These are phyloP conservation scores for Hystrix cristata DNA, from an alignment of 2,113 vertebrate species.

Conservation along the genomic window DNA sequence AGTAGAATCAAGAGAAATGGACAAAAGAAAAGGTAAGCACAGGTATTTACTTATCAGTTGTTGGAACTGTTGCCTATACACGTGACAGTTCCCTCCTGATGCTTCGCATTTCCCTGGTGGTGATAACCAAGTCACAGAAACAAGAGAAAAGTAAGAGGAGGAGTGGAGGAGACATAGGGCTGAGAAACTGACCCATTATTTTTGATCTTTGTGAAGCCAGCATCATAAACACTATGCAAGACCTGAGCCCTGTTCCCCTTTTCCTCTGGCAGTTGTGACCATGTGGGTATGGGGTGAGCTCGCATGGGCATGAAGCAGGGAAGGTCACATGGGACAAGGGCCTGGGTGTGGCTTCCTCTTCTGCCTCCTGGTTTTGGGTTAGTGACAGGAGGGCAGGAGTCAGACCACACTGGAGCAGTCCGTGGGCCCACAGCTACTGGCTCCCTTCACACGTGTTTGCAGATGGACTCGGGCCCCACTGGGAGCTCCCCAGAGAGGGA, in stretches of 20 bases:
- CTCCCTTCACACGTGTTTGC: not conserved
- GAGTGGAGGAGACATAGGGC: not conserved
- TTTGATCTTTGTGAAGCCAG: not conserved
- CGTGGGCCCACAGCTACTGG: not conserved
- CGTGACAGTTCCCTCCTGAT: not conserved
- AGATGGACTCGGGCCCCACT: too few relatives aligned
- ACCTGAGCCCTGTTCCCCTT: not conserved
- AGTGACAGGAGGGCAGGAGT: not conserved
- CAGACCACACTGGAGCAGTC: not conserved
- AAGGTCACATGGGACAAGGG: not conserved
- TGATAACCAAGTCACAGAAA: not conserved
- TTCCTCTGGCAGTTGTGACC: not conserved
- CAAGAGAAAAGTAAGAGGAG: not conserved
- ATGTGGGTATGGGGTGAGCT: not conserved
- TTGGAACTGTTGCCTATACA: not conserved
- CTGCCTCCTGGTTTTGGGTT: not conserved
- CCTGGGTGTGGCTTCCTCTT: not conserved
- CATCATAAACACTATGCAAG: fast-evolving
- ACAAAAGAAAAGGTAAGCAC: not conserved
- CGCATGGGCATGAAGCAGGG: not conserved
- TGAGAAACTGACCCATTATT: fast-evolving
- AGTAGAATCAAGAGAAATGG: not conserved
- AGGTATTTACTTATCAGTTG: not conserved
- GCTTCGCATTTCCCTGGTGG: not conserved
- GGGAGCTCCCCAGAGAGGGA: not conserved